phyloP scores from a whole-genome alignment of 2,113 vertebrate species.

The Vulpes lagopus region DNA sequence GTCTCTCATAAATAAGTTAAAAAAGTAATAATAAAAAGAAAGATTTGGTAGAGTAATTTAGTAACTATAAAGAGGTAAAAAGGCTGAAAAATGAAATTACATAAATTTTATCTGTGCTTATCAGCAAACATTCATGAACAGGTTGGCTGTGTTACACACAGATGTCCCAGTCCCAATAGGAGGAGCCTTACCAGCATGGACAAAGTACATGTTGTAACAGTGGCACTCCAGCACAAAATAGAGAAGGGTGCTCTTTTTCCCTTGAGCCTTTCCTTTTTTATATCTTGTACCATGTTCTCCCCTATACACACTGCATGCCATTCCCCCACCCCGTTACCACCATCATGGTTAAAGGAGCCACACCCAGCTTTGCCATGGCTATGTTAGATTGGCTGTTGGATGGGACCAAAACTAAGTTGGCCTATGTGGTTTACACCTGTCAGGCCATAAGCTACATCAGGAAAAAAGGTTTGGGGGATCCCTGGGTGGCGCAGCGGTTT shows the following conservation, averaged over 20 bases:
- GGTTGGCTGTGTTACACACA: not conserved
- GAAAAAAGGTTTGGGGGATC: not conserved
- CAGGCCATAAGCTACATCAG: not conserved
- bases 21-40: not conserved
- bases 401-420: not conserved
- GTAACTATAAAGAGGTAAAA: constrained; percentile 27
- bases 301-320: not conserved
- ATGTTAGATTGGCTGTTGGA: not conserved
- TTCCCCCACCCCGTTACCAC: not conserved
- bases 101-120: not conserved
- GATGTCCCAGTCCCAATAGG: not conserved
- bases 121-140: not conserved
- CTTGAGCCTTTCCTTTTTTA: not conserved
- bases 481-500: too few species aligned
- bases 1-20: too few species aligned
- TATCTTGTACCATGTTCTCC: not conserved
- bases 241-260: not conserved
- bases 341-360: not conserved
- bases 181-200: not conserved
- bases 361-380: not conserved
- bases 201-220: constrained; percentile 43
- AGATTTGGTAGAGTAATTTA: constrained; percentile 49
- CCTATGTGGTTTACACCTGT: not conserved
- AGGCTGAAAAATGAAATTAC: constrained; percentile 52
- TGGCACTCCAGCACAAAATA: not conserved